Evolutionary conservation across 2,888 invertebrate species (phyloP), one percentile per base, ranked within the genome.

Genomic region (Quadriops clusia): DNA sequence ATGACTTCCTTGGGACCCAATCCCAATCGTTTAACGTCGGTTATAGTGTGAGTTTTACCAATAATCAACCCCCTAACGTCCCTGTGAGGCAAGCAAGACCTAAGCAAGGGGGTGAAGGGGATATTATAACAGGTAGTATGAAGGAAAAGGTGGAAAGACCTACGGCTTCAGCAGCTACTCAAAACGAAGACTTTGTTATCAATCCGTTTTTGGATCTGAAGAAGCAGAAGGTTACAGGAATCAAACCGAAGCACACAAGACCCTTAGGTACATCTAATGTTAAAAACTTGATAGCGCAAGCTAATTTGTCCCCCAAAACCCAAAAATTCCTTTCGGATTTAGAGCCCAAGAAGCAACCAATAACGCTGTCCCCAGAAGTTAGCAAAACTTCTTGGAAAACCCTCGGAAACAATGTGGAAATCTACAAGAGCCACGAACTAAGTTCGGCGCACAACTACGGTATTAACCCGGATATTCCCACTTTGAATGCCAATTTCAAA

Each of bases 181-280:
- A 17, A 10, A 15, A 14, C 3, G 34, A 34, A 12, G 34, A 34
- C 14, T 28, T 22, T 6, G 30, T 34, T 3, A 27, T 30, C 13
- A 30, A 30, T 23, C 17, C 25, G 13, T 28, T 33, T 11, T 17
- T 33, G 17, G 33, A 33, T 10, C 22, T 14, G 12, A 34, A 34
- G 12, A 34, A 34, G 18, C 24, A 24, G 7, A 34, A 34, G 23
- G 23, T 34, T 17, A 30, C 30, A 1, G 30, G 30, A 3, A 30
- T 30, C 16, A 34, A 34, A 26, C 27, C 34, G 8, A 34, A 34
- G 27, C 27, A 34, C 23, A 12, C 14, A 10, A 23, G 30, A 17
- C 30, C 34, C 3, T 13, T 34, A 14, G 26, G 27, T 21, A 12
- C 34, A 3, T n/a, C n/a, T n/a, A n/a, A n/a, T n/a, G n/a, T n/a